Evolutionary conservation across 1,140 invertebrate genomes (phyloP).

Genomic region (Saccostrea echinata): DNA sequence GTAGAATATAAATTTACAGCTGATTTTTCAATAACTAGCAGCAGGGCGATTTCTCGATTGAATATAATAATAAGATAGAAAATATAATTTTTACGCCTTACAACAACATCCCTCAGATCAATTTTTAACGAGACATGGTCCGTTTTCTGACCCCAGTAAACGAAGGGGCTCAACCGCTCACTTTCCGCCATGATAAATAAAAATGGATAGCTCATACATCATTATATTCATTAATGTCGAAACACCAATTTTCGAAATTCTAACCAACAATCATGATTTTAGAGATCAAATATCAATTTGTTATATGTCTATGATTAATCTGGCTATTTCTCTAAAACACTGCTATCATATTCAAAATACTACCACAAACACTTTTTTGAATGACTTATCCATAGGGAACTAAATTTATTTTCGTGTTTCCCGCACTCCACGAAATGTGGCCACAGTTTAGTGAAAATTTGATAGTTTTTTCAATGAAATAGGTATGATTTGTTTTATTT

Average conservation of each 20-base stretch:
- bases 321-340: no score
- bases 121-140: slow-evolving; percentile 88
- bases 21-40: no score
- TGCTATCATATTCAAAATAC: no score
- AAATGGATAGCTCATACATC: not conserved
- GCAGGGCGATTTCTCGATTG: no score
- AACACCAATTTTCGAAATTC: no score
- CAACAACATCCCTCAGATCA: slow-evolving; percentile 90
- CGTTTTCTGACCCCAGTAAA: slow-evolving; percentile 95
- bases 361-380: not conserved
- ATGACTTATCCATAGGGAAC: not conserved
- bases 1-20: no score
- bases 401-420: not conserved
- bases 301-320: no score
- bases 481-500: not conserved
- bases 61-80: no score
- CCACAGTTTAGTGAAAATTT: not conserved
- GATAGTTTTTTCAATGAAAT: not conserved
- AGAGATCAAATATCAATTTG: no score
- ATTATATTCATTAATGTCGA: not conserved
- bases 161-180: slow-evolving; percentile 86
- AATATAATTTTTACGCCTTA: slow-evolving; percentile 78
- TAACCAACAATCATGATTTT: no score
- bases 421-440: not conserved
- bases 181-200: not conserved